Percentiles rank a stretch among this genome's conserved stretches.
phyloP scores from a whole-genome alignment of 2,797 vertebrate species.

The Adelosebastes latens region DNA sequence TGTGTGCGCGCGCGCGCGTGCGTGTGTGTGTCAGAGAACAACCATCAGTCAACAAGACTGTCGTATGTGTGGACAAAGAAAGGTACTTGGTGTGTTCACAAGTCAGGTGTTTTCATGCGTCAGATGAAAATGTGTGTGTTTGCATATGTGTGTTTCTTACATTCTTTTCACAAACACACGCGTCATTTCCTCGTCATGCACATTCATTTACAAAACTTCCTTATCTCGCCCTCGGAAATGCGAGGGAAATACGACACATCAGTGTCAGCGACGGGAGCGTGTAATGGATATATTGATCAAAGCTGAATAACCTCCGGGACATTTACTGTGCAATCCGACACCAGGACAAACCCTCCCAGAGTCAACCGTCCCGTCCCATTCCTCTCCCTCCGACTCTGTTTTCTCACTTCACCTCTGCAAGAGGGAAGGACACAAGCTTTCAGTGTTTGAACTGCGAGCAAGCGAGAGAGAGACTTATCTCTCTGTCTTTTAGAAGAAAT shows the following conservation, averaged over 20 bases:
- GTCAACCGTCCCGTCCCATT: slow-evolving; percentile 11
- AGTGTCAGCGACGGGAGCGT: background rate
- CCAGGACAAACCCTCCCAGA: slow-evolving; percentile 26
- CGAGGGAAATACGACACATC: background rate
- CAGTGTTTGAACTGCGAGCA: slow-evolving; percentile 39
- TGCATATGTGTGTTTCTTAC: background rate
- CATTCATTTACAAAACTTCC: slow-evolving; percentile 2
- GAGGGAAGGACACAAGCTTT: slow-evolving; percentile 55
- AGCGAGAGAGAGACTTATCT: slow-evolving; percentile 31
- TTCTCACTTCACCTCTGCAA: slow-evolving; percentile 55
- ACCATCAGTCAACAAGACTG: background rate
- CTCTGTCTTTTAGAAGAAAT: slow-evolving; percentile 48
- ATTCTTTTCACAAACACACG: background rate
- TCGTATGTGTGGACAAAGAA: background rate
- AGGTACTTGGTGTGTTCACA: background rate
- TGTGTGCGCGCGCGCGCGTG: background rate
- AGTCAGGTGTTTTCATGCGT: background rate
- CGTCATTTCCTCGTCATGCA: background rate
- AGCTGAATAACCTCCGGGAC: slow-evolving; percentile 45
- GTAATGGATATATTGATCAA: slow-evolving; percentile 51
- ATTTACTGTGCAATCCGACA: slow-evolving; percentile 42
- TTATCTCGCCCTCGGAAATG: slow-evolving; percentile 3
- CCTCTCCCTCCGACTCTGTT: slow-evolving; percentile 3
- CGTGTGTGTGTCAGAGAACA: background rate
- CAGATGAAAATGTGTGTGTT: background rate